A percentile compares a stretch with the other conserved stretches of the same genome.
Conservation (phyloP, 2,113 vertebrate genomes). For the Phalacrocorax brasilianus region DNA sequence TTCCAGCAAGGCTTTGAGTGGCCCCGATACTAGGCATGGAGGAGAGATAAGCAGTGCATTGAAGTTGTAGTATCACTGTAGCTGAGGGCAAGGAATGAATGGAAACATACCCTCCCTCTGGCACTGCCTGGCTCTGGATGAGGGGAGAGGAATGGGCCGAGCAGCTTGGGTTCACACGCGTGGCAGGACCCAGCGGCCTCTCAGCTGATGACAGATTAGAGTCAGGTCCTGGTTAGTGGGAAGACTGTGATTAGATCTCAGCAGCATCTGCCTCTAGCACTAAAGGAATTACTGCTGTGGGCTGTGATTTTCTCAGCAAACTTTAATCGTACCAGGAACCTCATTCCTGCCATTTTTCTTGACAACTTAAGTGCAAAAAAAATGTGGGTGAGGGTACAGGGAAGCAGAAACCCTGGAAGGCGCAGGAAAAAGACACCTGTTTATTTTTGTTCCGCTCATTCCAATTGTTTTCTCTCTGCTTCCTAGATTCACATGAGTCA, state of each 20-base stretch:
- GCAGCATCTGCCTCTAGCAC: conserved; percentile 31
- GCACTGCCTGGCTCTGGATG: neutral
- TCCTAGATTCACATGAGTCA: neutral
- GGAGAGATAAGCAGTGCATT: conserved; percentile 33
- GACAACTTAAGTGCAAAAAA: neutral
- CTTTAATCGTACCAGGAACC: conserved; percentile 30
- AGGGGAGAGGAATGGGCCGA: neutral
- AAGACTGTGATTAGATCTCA: conserved; percentile 37
- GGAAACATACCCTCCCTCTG: conserved; percentile 38
- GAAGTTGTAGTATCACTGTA: neutral
- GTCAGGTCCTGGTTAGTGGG: conserved; percentile 31
- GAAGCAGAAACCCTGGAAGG: neutral
- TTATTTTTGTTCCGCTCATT: neutral
- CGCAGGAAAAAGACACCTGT: neutral
- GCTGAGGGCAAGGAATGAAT: conserved; percentile 19
- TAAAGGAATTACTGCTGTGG: conserved; percentile 34
- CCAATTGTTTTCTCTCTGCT: neutral
- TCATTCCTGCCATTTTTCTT: conserved; percentile 33
- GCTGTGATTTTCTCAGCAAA: conserved; percentile 38
- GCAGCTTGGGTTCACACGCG: neutral
- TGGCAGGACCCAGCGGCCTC: neutral
- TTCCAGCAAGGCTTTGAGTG: conserved; percentile 1
- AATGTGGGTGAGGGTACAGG: neutral
- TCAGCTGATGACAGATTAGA: conserved; percentile 55
- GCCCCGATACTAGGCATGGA: neutral